phyloP scores from a whole-genome alignment of 2,888 invertebrate species.

The Polia nebulosa region DNA sequence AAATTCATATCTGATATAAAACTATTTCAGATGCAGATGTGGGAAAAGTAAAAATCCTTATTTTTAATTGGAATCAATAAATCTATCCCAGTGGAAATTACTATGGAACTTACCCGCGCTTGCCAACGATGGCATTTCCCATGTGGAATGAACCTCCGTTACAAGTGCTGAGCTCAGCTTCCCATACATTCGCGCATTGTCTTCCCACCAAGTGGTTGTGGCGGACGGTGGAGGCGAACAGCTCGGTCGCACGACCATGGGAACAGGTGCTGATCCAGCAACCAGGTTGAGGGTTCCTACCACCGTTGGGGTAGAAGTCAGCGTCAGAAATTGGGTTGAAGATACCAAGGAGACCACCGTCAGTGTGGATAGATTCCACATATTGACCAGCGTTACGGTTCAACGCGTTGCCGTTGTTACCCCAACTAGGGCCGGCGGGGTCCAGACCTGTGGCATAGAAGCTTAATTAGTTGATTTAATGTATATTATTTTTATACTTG shows the following conservation, averaged over 20 bases:
- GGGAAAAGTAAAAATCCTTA: too few relatives aligned
- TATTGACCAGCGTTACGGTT: constrained; percentile 71
- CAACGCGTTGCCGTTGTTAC: constrained; percentile 68
- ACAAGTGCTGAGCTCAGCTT: constrained; percentile 71
- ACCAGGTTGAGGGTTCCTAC: constrained; percentile 79
- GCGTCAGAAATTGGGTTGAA: constrained; percentile 69
- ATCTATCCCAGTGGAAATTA: too few relatives aligned
- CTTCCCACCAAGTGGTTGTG: constrained; percentile 75
- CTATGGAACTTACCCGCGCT: constrained; percentile 70
- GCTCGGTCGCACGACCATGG: constrained; percentile 74
- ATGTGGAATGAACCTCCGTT: constrained; percentile 70
- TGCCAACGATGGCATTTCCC: constrained; percentile 74
- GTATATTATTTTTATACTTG: background rate
- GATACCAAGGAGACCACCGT: constrained; percentile 76
- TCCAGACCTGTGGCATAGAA: constrained; percentile 72
- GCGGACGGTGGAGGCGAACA: constrained; percentile 77
- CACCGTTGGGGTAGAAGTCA: constrained; percentile 83
- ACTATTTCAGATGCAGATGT: too few relatives aligned
- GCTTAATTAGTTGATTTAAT: background rate
- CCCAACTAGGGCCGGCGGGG: constrained; percentile 80
- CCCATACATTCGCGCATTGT: constrained; percentile 69
- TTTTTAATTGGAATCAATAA: too few relatives aligned
- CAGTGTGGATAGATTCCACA: constrained; percentile 81
- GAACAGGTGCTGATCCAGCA: constrained; percentile 78
- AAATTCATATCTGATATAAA: too few relatives aligned